These are phyloP conservation scores for Myiagra hebetior DNA, from an alignment of 2,113 vertebrate species.

Conservation along the genomic window DNA sequence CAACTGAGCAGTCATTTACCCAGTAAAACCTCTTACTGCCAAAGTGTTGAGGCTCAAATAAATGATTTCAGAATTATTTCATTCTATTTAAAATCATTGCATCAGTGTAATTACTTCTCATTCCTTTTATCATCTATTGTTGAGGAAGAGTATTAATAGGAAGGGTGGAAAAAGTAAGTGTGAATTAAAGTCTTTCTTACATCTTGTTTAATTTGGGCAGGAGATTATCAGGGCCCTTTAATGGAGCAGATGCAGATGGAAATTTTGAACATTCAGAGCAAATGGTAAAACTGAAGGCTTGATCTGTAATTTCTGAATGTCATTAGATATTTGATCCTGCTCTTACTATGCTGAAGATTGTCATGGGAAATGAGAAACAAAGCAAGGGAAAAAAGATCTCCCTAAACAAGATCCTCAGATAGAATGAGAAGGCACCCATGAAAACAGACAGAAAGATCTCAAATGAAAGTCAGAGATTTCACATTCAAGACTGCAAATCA, in stretches of 20 bases:
- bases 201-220: background rate
- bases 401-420: background rate
- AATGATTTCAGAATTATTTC: background rate
- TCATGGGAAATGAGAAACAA: background rate
- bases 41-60: background rate
- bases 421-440: background rate
- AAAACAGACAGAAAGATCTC: background rate
- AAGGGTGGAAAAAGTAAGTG: background rate
- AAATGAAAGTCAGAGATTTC: background rate
- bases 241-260: background rate
- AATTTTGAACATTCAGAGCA: background rate
- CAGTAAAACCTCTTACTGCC: background rate
- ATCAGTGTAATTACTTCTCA: background rate
- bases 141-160: background rate
- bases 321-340: background rate
- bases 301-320: background rate
- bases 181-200: background rate
- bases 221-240: background rate
- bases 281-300: background rate
- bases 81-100: background rate
- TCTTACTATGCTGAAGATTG: background rate
- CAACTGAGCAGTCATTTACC: background rate
- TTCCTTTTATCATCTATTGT: background rate
- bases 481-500: background rate
- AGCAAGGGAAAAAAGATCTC: background rate